These are phyloP conservation scores for Asobara japonica DNA, from an alignment of 1,140 invertebrate species.

Conservation along the genomic window DNA sequence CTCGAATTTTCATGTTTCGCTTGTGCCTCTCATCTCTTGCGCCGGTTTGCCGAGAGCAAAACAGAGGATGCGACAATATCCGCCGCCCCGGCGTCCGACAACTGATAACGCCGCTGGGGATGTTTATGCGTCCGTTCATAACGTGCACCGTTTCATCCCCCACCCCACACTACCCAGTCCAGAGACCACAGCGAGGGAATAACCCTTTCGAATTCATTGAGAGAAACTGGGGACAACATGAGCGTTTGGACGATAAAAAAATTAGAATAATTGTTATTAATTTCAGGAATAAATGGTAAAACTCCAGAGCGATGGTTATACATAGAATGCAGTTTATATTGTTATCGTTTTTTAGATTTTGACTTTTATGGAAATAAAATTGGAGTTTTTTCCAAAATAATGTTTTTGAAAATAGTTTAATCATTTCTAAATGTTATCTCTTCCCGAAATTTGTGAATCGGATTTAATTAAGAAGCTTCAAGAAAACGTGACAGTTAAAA, in stretches of 20 bases:
- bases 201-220: conserved; percentile 10
- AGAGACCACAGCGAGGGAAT: not conserved
- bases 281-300: too few species aligned
- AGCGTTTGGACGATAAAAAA: not conserved
- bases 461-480: too few species aligned
- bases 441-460: too few species aligned
- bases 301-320: too few species aligned
- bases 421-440: too few species aligned
- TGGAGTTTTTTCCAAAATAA: too few species aligned
- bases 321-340: too few species aligned
- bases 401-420: too few species aligned
- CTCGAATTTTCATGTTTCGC: conserved; percentile 25
- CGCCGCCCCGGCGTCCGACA: conserved; percentile 67
- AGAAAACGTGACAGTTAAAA: too few species aligned
- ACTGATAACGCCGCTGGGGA: conserved; percentile 66
- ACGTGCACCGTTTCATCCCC: conserved; percentile 53
- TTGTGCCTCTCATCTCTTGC: conserved; percentile 17
- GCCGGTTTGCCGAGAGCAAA: conserved; percentile 50
- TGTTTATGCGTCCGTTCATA: conserved; percentile 67
- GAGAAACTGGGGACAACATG: not conserved
- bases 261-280: too few species aligned
- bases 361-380: too few species aligned
- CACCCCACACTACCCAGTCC: conserved; percentile 45
- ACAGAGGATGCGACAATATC: conserved; percentile 68
- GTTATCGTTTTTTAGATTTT: too few species aligned